Evolutionary conservation across 2,888 invertebrate genomes (phyloP).

Genomic region (Orthonychiurus folsomi): DNA sequence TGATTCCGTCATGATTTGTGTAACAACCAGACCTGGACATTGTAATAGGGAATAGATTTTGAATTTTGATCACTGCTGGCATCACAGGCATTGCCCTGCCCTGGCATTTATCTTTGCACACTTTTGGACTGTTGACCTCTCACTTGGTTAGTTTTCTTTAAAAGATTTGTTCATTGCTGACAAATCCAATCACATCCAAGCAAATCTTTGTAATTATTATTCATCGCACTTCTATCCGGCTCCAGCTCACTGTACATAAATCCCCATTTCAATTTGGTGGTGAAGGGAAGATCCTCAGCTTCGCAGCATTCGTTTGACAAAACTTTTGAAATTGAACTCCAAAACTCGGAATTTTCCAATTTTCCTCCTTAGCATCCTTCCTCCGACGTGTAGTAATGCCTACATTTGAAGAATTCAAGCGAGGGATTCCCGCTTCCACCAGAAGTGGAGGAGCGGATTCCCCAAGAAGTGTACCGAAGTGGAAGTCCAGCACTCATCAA

Average conservation of each 20-base stretch:
- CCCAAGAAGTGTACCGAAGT: conserved; percentile 30
- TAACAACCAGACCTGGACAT: no score
- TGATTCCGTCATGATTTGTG: no score
- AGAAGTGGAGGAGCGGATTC: conserved; percentile 22
- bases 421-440: not conserved
- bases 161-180: no score
- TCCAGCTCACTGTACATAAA: not conserved
- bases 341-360: not conserved
- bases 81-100: no score
- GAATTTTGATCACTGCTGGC: no score
- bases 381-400: conserved; percentile 23
- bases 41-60: no score
- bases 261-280: not conserved
- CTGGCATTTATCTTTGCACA: no score
- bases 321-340: not conserved
- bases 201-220: no score
- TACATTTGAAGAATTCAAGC: conserved; percentile 27
- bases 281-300: not conserved
- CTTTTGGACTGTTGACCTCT: no score
- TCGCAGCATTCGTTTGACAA: not conserved
- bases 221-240: not conserved
- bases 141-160: no score
- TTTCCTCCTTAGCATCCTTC: conserved; percentile 2
- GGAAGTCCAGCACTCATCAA: conserved; percentile 34
- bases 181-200: no score